A percentile compares a stretch with the other conserved stretches of the same genome.
Evolutionary conservation across 2,888 invertebrate genomes (phyloP).

Genomic region (Drosophila hawaiiensis): DNA sequence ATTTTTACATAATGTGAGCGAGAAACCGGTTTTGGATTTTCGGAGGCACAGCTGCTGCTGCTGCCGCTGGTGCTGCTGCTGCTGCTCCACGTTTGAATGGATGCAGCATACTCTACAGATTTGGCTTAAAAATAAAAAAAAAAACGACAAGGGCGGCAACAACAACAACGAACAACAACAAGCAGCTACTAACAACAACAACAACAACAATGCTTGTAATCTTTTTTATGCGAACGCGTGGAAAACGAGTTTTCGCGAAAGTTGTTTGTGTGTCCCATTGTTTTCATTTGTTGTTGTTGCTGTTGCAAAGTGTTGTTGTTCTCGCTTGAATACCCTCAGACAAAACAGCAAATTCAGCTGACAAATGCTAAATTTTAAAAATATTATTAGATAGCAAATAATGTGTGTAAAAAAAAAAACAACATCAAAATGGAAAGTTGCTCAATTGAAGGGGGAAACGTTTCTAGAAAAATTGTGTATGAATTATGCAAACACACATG

Average conservation of each 20-base stretch:
- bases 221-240: slow-evolving; percentile 67
- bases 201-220: slow-evolving; percentile 41
- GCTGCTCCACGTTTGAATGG: slow-evolving; percentile 53
- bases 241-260: slow-evolving; percentile 79
- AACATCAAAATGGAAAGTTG: not conserved
- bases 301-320: slow-evolving; percentile 24
- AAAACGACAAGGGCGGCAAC: slow-evolving; percentile 55
- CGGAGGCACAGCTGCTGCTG: slow-evolving; percentile 37
- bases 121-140: slow-evolving; percentile 48
- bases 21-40: slow-evolving; percentile 65
- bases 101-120: slow-evolving; percentile 58
- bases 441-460: not conserved
- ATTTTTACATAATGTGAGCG: slow-evolving; percentile 31
- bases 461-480: not conserved
- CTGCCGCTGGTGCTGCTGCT: slow-evolving; percentile 20
- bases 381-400: slow-evolving; percentile 14
- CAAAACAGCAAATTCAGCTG: slow-evolving; percentile 18
- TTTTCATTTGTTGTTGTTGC: slow-evolving; percentile 13
- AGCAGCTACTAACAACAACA: slow-evolving; percentile 28
- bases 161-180: slow-evolving; percentile 29
- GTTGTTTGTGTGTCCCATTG: slow-evolving; percentile 59
- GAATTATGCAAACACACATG: slow-evolving; percentile 9
- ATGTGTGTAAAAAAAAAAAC: slow-evolving; percentile 1
- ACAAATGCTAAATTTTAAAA: slow-evolving; percentile 19
- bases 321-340: slow-evolving; percentile 21